These are phyloP conservation scores for Marasmarcha lunaedactyla DNA, from an alignment of 2,888 invertebrate genomes.

Conservation along the genomic window DNA sequence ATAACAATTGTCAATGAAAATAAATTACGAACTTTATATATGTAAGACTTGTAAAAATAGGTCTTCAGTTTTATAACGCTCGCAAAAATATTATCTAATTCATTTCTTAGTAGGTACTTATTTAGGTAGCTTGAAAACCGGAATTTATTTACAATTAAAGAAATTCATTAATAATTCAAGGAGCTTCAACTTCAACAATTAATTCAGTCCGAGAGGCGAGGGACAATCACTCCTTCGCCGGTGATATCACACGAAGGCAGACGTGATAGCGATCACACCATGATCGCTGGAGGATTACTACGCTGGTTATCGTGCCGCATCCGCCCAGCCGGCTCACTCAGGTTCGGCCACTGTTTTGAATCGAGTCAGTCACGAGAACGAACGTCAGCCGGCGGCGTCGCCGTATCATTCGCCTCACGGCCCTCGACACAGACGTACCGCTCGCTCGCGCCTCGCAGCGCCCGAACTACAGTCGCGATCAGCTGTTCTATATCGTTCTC, in stretches of 20 bases:
- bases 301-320: constrained; percentile 31
- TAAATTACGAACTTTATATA: too few species aligned
- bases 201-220: constrained; percentile 15
- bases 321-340: not conserved
- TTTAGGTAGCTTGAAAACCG: constrained; percentile 15
- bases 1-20: too few species aligned
- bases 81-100: too few species aligned
- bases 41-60: too few species aligned
- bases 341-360: not conserved
- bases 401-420: constrained; percentile 3
- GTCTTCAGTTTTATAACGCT: too few species aligned
- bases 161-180: too few species aligned
- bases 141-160: constrained; percentile 4
- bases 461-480: not conserved
- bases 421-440: not conserved
- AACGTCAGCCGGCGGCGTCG: not conserved
- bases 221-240: constrained; percentile 32
- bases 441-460: not conserved
- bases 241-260: constrained; percentile 31
- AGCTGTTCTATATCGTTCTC: not conserved
- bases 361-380: not conserved
- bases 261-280: constrained; percentile 35
- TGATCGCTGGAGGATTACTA: constrained; percentile 31
- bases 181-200: too few species aligned
- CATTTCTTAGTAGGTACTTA: too few species aligned